Conservation (phyloP, 2,888 invertebrate species). For the Phengaris arion region DNA sequence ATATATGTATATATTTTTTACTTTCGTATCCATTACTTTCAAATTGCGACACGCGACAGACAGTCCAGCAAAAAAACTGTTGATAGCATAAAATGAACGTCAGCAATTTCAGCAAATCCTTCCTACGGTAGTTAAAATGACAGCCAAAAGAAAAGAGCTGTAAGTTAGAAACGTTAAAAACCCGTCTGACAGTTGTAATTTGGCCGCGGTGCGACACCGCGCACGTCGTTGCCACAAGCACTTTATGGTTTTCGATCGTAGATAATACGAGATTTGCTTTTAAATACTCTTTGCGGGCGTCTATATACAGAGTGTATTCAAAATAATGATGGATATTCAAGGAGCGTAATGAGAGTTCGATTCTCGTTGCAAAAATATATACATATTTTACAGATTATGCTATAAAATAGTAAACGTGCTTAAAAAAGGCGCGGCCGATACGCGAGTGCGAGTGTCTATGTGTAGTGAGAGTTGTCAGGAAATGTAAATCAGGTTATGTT, state of each 20-base stretch:
- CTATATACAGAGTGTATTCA: neutral
- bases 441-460: too few relatives aligned
- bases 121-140: conserved; percentile 13
- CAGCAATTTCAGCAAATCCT: conserved; percentile 30
- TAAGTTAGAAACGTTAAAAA: conserved; percentile 21
- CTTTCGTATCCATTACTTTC: neutral
- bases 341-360: too few relatives aligned
- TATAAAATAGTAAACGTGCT: too few relatives aligned
- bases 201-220: conserved; percentile 50
- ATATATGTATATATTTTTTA: too few relatives aligned
- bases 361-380: too few relatives aligned
- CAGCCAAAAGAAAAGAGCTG: conserved; percentile 21
- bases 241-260: conserved; percentile 52
- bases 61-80: neutral
- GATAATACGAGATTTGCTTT: conserved; percentile 38
- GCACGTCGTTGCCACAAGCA: conserved; percentile 56
- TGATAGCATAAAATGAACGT: neutral
- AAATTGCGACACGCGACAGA: neutral
- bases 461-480: too few relatives aligned
- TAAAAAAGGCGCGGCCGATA: too few relatives aligned
- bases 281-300: neutral
- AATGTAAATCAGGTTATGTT: too few relatives aligned
- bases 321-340: neutral
- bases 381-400: too few relatives aligned
- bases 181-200: conserved; percentile 45